Evolutionary conservation across 2,888 invertebrate species (phyloP).

Genomic region (Brachyptera putata): DNA sequence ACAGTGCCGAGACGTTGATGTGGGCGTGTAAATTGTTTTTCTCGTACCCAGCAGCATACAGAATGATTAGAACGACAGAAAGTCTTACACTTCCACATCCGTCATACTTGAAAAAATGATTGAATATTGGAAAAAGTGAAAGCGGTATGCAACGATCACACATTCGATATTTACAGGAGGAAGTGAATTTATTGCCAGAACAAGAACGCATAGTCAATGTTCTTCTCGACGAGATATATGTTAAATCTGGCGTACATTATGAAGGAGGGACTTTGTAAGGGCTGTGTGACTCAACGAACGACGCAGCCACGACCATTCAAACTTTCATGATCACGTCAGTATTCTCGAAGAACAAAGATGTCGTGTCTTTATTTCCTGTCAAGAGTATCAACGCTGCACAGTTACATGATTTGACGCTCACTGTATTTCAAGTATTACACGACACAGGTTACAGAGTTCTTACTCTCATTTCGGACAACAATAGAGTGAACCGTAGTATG

Average conservation of each 20-base stretch:
- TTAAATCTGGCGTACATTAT: not conserved
- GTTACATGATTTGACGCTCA: not conserved
- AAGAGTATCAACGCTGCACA: not conserved
- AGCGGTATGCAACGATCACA: no score
- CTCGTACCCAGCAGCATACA: no score
- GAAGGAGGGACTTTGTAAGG: not conserved
- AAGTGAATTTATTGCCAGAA: not conserved
- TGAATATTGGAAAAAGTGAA: no score
- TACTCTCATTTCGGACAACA: no score
- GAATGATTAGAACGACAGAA: no score
- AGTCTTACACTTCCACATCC: not conserved
- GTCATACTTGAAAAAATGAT: not conserved
- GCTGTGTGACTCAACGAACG: not conserved
- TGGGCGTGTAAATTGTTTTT: not conserved
- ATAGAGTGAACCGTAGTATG: not conserved
- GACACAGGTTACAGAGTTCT: no score
- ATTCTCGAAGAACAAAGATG: constrained; percentile 3
- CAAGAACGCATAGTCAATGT: not conserved
- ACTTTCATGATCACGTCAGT: no score
- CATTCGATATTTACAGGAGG: not conserved
- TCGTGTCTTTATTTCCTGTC: not conserved
- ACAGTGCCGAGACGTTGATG: not conserved
- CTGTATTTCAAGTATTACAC: not conserved
- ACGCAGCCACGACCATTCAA: not conserved
- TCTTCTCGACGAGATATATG: not conserved